Evolutionary conservation across 2,797 vertebrate genomes (phyloP).

Genomic region (Gorsachius magnificus): DNA sequence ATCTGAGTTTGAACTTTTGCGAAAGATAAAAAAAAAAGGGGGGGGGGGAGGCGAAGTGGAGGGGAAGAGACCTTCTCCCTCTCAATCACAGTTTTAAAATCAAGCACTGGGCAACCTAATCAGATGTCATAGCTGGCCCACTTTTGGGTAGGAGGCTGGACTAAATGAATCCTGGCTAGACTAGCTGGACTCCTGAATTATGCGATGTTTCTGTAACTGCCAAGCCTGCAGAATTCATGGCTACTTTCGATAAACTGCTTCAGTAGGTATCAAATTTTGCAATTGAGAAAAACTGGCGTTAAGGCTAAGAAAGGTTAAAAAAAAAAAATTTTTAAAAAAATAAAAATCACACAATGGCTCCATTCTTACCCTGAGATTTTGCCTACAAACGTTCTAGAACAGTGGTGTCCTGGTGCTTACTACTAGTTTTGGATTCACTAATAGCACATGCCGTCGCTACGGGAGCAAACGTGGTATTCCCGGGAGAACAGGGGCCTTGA

Average conservation of each 20-base stretch:
- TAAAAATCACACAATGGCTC: neutral
- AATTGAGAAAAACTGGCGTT: neutral
- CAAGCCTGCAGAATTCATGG: neutral
- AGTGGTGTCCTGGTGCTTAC: neutral
- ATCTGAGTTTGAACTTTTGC: neutral
- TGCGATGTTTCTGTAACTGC: neutral
- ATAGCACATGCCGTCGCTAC: neutral
- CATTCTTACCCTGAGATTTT: neutral
- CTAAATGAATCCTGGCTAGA: neutral
- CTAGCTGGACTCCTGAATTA: neutral
- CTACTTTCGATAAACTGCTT: neutral
- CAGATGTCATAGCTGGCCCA: neutral
- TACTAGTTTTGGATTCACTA: neutral
- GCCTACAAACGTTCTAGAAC: neutral
- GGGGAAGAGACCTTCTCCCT: neutral
- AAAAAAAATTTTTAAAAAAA: neutral
- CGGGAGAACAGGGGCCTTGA: neutral
- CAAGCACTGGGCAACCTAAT: neutral
- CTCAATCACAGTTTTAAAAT: neutral
- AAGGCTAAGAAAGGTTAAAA: neutral
- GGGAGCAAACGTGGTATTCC: neutral
- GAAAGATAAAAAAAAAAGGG: neutral
- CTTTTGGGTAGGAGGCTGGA: neutral
- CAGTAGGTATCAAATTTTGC: neutral
- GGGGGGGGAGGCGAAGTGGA: too few species aligned